Percentiles rank a stretch among this genome's conserved stretches.
Evolutionary conservation across 2,888 invertebrate species (phyloP).

Genomic region (Eupithecia centaureata): DNA sequence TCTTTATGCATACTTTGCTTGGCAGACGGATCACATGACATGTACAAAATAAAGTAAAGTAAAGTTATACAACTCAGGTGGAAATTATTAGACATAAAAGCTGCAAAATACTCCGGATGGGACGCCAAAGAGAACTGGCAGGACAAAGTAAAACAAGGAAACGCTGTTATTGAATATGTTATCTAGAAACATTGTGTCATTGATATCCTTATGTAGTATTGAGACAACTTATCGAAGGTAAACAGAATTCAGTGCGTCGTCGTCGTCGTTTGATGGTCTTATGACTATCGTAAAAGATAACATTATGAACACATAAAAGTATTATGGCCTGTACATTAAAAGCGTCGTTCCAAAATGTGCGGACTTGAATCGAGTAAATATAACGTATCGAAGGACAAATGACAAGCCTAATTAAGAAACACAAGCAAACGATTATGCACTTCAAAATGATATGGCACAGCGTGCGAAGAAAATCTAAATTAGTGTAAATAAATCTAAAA

Average conservation of each 20-base stretch:
- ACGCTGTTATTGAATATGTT: conserved; percentile 6
- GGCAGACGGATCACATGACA: neutral
- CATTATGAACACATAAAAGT: conserved; percentile 15
- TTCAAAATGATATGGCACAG: conserved; percentile 43
- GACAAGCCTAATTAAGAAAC: conserved; percentile 8
- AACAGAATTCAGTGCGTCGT: conserved; percentile 6
- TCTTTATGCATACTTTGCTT: neutral
- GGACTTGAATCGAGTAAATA: neutral
- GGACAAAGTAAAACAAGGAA: conserved; percentile 5
- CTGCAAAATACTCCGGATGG: conserved; percentile 12
- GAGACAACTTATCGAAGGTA: conserved; percentile 11
- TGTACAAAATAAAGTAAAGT: neutral
- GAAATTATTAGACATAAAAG: neutral
- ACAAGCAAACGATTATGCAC: conserved; percentile 15
- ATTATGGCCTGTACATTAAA: neutral
- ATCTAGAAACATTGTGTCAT: conserved; percentile 2
- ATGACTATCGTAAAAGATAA: conserved; percentile 12
- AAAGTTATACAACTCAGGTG: neutral
- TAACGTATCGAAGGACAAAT: neutral
- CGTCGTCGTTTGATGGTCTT: conserved; percentile 4
- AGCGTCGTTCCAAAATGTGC: neutral
- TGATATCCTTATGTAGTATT: conserved; percentile 14
- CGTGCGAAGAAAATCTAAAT: conserved; percentile 49
- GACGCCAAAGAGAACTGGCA: neutral
- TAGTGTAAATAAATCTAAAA: conserved; percentile 61